phyloP scores from a whole-genome alignment of 1,140 invertebrate genomes.

The Adelges cooleyi region DNA sequence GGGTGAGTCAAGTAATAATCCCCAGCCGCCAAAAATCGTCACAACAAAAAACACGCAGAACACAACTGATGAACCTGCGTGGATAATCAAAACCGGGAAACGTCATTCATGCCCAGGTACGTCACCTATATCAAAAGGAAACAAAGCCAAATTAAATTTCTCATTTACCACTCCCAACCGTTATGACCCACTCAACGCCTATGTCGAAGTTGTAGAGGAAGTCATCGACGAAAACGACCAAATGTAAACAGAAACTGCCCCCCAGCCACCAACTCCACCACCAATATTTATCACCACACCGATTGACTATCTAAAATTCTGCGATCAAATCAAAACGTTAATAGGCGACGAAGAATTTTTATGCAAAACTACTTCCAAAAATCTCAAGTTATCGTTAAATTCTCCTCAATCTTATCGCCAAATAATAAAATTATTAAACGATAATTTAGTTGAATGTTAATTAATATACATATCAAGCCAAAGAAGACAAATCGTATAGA shows the following conservation, averaged over 20 bases:
- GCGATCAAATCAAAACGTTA: background rate
- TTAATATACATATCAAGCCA: constrained; percentile 36
- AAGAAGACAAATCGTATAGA: constrained; percentile 34
- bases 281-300: background rate
- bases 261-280: background rate
- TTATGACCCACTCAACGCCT: background rate
- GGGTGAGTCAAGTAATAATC: background rate
- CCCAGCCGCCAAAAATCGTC: background rate
- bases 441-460: background rate
- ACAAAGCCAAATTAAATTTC: background rate
- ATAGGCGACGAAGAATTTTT: background rate
- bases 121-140: background rate
- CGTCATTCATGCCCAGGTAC: background rate
- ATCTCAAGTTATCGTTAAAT: background rate
- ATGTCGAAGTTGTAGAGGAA: background rate
- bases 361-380: constrained; percentile 9
- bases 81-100: constrained; percentile 8
- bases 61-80: background rate
- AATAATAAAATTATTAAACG: constrained; percentile 2
- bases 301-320: background rate
- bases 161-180: no score
- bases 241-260: background rate
- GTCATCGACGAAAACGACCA: background rate
- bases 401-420: background rate
- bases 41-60: no score